phyloP scores from a whole-genome alignment of 2,888 invertebrate genomes.

The Auanema freiburgensis region DNA sequence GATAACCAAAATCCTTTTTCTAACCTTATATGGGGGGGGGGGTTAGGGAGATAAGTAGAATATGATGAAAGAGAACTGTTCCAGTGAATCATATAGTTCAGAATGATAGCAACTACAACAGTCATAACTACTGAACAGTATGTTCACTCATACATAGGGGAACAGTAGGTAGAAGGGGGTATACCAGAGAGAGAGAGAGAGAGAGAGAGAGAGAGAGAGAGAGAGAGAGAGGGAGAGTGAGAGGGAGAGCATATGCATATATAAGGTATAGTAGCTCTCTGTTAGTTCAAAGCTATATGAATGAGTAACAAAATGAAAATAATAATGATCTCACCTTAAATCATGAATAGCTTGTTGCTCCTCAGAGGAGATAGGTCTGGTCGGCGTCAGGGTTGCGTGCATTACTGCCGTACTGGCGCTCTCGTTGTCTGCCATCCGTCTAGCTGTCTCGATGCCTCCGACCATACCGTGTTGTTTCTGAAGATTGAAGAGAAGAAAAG shows the following conservation, averaged over 20 bases:
- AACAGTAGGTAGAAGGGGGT: conserved; percentile 6
- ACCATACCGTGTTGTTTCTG: too few relatives aligned
- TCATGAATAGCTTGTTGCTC: conserved; percentile 36
- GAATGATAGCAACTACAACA: background rate
- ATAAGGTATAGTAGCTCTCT: too few relatives aligned
- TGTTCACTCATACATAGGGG: too few relatives aligned
- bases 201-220: conserved; percentile 8
- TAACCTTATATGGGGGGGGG: background rate
- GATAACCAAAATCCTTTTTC: too few relatives aligned
- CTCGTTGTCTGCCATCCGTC: background rate
- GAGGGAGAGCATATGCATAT: background rate
- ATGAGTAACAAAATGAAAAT: background rate
- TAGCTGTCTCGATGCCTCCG: too few relatives aligned
- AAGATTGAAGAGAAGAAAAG: too few relatives aligned
- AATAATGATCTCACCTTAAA: conserved; percentile 27
- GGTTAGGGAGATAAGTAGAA: background rate
- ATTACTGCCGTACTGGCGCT: conserved; percentile 16
- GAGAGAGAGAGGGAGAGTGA: background rate
- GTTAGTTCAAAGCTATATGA: background rate
- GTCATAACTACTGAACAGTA: background rate
- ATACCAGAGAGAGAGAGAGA: background rate
- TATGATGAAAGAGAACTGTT: background rate
- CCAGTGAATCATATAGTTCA: background rate
- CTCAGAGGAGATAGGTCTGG: conserved; percentile 20
- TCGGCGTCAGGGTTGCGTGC: conserved; percentile 24